Conservation (phyloP, 37 sponge, comb jelly and placozoan species). For the Ephydatia muelleri region DNA sequence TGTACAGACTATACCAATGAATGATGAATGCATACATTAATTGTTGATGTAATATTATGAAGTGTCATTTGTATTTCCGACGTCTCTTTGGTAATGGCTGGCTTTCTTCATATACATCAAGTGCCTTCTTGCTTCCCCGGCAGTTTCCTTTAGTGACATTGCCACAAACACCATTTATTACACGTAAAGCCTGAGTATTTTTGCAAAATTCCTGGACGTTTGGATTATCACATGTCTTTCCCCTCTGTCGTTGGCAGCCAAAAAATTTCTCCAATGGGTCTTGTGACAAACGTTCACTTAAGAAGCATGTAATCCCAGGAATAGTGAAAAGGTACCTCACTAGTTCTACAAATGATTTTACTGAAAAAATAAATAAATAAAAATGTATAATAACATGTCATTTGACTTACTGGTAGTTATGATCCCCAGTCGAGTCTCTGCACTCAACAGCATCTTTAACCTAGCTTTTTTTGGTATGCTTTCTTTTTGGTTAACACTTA, state of each 20-base stretch:
- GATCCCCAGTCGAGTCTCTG: conserved; percentile 20
- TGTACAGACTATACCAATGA: neutral
- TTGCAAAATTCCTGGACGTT: conserved; percentile 47
- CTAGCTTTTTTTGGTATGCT: neutral
- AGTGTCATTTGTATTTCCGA: neutral
- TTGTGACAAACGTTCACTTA: conserved; percentile 36
- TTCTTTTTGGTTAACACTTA: neutral
- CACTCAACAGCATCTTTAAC: conserved; percentile 18
- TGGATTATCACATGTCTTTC: conserved; percentile 46
- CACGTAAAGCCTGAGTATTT: conserved; percentile 53
- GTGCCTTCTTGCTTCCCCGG: conserved; percentile 29
- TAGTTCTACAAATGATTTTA: conserved; percentile 16
- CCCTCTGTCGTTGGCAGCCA: conserved; percentile 44
- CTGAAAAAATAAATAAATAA: conserved; percentile 13
- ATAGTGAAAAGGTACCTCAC: conserved; percentile 26
- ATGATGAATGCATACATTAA: conserved; percentile 4
- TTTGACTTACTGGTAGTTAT: conserved; percentile 12
- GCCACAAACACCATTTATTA: conserved; percentile 29
- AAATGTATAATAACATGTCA: neutral
- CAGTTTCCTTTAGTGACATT: conserved; percentile 26
- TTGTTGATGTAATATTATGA: neutral
- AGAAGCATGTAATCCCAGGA: conserved; percentile 18
- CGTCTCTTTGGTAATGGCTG: conserved; percentile 1
- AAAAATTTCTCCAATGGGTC: conserved; percentile 59
- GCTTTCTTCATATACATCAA: conserved; percentile 1